Percentiles rank a stretch among this genome's conserved stretches.
phyloP scores from a whole-genome alignment of 2,113 vertebrate genomes.

The Grantiella picta region DNA sequence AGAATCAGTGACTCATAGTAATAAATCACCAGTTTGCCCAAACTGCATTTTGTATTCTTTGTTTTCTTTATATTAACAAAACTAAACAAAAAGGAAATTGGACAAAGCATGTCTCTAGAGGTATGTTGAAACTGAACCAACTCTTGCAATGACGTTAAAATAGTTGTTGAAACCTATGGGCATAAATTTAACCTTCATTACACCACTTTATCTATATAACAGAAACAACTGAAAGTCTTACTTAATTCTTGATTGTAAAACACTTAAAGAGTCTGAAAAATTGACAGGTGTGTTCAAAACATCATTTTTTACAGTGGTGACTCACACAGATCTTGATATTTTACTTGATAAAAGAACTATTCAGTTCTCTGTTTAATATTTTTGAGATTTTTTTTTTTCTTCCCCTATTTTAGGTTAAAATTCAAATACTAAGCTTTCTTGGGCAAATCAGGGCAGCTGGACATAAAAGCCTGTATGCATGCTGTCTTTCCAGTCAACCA shows the following conservation, averaged over 20 bases:
- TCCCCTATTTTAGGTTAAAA: constrained; percentile 25
- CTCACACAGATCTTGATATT: neutral
- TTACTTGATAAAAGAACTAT: neutral
- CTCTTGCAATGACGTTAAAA: neutral
- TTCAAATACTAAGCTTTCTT: constrained; percentile 55
- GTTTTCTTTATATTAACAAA: neutral
- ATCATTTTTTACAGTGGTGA: neutral
- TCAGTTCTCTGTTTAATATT: neutral
- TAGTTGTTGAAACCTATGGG: neutral
- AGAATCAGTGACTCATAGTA: neutral
- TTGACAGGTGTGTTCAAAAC: neutral
- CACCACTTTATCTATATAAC: neutral
- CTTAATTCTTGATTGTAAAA: constrained; percentile 15
- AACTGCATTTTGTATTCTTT: neutral
- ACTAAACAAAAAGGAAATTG: neutral
- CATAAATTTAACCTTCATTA: neutral
- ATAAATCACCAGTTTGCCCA: neutral
- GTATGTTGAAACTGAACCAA: neutral
- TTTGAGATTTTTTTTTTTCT: neutral
- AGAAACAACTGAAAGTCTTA: neutral
- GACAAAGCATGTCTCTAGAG: neutral
- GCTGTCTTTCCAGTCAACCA: constrained; percentile 71
- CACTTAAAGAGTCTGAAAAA: neutral
- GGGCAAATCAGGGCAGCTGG: constrained; percentile 62
- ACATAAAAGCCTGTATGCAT: constrained; percentile 58